phyloP scores from a whole-genome alignment of 2,797 vertebrate species.

The Tenualosa ilisha region DNA sequence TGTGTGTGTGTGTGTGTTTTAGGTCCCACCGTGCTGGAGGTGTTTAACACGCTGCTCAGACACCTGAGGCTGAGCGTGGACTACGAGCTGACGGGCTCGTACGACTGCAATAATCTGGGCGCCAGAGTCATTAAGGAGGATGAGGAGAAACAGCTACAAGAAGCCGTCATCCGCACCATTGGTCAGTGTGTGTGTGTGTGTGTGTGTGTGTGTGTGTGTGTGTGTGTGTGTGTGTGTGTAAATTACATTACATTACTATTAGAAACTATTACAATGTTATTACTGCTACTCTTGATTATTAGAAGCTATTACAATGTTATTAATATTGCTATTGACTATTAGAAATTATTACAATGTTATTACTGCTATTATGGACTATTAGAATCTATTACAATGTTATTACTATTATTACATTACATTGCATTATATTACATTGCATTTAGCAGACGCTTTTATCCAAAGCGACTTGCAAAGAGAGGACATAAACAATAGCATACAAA shows the following conservation, averaged over 20 bases:
- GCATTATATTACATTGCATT: no score
- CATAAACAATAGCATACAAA: no score
- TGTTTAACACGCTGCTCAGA: conserved; percentile 87
- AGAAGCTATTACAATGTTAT: no score
- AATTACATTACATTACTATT: no score
- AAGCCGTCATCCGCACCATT: conserved; percentile 86
- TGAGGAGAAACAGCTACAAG: conserved; percentile 86
- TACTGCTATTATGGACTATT: no score
- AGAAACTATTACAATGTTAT: no score
- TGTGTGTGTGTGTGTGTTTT: not conserved
- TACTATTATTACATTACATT: no score
- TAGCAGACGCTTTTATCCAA: conserved; percentile 70
- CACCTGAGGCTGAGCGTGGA: conserved; percentile 89
- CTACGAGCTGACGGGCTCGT: conserved; percentile 85
- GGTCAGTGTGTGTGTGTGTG: conserved; percentile 63
- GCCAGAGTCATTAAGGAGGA: conserved; percentile 77
- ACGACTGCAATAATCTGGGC: conserved; percentile 67
- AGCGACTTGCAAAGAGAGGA: no score
- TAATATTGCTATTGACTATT: no score
- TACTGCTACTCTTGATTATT: no score
- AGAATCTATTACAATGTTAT: no score
- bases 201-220: conserved; percentile 2
- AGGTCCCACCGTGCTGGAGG: conserved; percentile 90
- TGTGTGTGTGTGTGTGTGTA: conserved; percentile 24
- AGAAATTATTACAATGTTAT: no score